Base-by-base conservation (phyloP, 2,888 invertebrate genomes). In the Melieria picta region DNA sequence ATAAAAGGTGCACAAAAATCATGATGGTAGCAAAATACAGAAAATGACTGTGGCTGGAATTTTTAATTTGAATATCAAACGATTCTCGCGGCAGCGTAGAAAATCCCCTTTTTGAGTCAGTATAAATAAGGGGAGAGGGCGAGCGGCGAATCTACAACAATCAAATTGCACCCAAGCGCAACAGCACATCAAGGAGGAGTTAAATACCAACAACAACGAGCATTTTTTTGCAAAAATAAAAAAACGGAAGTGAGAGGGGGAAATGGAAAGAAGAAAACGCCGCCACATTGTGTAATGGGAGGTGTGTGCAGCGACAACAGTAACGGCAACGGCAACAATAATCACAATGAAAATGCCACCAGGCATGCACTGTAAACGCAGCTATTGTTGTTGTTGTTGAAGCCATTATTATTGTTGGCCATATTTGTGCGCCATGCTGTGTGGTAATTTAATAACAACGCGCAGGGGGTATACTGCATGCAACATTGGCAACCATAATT, bases 361-460 rank as follows among this genome's bases (percentile, higher is more conserved):
- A 50, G 9, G 50, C 50, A 50, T 10, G 11, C 9, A 10, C 50
- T 10, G 11, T 11, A 50, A 50, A 50, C 11, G 50, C 50, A 50
- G 10, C 30, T 30, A 30, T 30, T 30, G 30, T 30, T 55, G 55
- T 55, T 55, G 10, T 7, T 55, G n/a, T 55, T 9, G 16, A 9
- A 55, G n/a, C 16, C 5, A 9, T 55, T 10, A 55, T 55, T 55
- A 7, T 55, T 60, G 77, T 77, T 77, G 77, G 77, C 77, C 77
- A 77, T 77, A 77, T 77, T 76, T 75, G 69, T 72, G 74, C 68
- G 72, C 77, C 77, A 77, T 76, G 69, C 74, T 74, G 75, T 63
- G 72, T 67, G 48, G 65, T 69, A 69, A 69, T 69, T 69, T 69
- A 69, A 69, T 69, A 62, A 62, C 61, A 60, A 60, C 67, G 30